Conservation (phyloP, 2,888 invertebrate genomes). For the Zygaena filipendulae region DNA sequence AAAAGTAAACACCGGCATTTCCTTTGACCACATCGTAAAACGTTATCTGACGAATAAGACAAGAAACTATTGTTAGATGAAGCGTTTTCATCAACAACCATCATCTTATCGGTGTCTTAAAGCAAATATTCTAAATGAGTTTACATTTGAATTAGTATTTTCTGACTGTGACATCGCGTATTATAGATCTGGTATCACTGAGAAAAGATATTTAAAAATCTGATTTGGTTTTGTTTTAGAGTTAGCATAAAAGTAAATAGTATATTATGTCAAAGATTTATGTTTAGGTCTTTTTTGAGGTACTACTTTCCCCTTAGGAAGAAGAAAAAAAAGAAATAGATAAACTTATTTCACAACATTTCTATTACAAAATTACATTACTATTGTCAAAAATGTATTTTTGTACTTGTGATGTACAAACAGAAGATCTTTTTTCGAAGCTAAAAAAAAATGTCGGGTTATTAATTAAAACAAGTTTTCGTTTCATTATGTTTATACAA, state of each 20-base stretch:
- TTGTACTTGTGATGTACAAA: too few species aligned
- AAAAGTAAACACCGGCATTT: slow-evolving; percentile 38
- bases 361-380: too few species aligned
- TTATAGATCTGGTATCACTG: not conserved
- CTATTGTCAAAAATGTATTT: too few species aligned
- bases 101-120: slow-evolving; percentile 35
- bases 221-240: not conserved
- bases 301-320: too few species aligned
- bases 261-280: too few species aligned
- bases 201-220: not conserved
- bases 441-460: too few species aligned
- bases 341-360: too few species aligned
- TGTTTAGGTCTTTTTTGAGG: too few species aligned
- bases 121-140: slow-evolving; percentile 34
- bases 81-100: slow-evolving; percentile 24
- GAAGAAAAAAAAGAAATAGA: too few species aligned
- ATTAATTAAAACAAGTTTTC: too few species aligned
- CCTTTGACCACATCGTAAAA: slow-evolving; percentile 52
- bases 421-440: too few species aligned
- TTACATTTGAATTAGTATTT: slow-evolving; percentile 35
- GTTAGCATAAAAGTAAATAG: too few species aligned
- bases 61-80: slow-evolving; percentile 42
- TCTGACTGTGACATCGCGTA: slow-evolving; percentile 12
- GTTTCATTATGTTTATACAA: not conserved
- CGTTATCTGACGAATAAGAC: slow-evolving; percentile 36